Base-by-base conservation (phyloP, 2,797 vertebrate species). In the Odontamblyopus rebecca region DNA sequence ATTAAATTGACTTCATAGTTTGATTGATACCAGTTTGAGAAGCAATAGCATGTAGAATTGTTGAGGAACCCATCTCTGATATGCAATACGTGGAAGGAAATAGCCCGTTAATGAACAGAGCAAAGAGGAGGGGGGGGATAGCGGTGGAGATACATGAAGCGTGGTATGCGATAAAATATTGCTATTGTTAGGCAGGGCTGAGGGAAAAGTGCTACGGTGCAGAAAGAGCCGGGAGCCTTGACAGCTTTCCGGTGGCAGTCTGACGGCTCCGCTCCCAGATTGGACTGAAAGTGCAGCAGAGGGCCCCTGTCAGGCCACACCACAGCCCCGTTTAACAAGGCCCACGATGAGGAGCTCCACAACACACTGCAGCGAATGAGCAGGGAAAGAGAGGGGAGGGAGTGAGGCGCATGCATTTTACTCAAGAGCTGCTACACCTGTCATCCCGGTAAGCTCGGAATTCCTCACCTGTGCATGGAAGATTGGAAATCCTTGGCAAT, bases 241-340 rank as follows among this genome's bases (percentile, higher is more conserved):
- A 94, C 93, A 93, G 93, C 89, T 92, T 92, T 93, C 83, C 80
- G 72, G 91, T 92, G 92, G 89, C 89, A 89, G 89, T 88, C 82
- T 92, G 92, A 91, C 82, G 89, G 89, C 87, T 86, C 87, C 89
- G 87, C 82, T 63, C 76, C 82, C 88, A 92, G 89, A 89, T 88
- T 91, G 91, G 89, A 91, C 77, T 83, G 89, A 92, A 92, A 92
- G 91, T 91, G 89, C 88, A 91, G 89, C 89, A 89, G 89, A 91
- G 91, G 93, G 86, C 88, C 88, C 87, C 92, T 93, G 93, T 93
- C 92, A 93, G 90, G 91, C 90, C 90, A 91, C 91, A 90, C 90
- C 91, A 91, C 84, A 90, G 91, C 90, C 91, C 86, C 86, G 79
- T 93, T 93, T 94, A 93, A 93, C 92, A 93, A 93, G 92, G 91